Evolutionary conservation across 2,888 invertebrate genomes (phyloP).

Genomic region (Leptinotarsa rubiginosa): DNA sequence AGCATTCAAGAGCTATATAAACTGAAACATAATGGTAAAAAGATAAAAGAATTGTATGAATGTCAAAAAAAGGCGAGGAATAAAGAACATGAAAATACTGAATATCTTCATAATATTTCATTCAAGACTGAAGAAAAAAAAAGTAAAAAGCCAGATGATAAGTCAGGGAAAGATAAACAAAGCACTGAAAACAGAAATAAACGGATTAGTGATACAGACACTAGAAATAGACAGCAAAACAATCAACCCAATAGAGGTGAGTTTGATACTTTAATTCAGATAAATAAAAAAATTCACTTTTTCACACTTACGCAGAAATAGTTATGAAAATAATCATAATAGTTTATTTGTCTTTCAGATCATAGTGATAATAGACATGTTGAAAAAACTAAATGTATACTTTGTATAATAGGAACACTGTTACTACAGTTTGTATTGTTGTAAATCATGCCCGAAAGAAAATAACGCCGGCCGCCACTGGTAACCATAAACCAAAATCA

Average conservation of each 20-base stretch:
- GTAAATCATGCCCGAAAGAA: no score
- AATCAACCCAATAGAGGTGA: background rate
- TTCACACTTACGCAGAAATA: no score
- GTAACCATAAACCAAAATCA: no score
- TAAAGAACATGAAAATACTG: conserved; percentile 50
- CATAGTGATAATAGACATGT: no score
- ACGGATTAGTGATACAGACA: background rate
- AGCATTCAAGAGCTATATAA: conserved; percentile 52
- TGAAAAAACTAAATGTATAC: no score
- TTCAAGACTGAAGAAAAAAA: conserved; percentile 1
- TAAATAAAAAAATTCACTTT: no score
- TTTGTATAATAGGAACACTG: no score
- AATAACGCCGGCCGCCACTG: no score
- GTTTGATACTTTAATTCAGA: background rate
- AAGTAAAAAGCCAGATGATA: conserved; percentile 5
- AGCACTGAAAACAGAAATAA: background rate
- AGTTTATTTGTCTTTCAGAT: no score
- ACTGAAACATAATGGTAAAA: conserved; percentile 54
- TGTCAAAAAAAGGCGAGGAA: conserved; percentile 52
- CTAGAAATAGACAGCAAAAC: conserved; percentile 4
- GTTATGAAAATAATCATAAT: no score
- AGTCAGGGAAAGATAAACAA: conserved; percentile 7
- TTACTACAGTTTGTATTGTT: no score
- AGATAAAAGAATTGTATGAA: conserved; percentile 55
- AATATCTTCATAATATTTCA: conserved; percentile 47